Evolutionary conservation across 2,888 invertebrate genomes (phyloP).

Genomic region (Aporophyla nigra): DNA sequence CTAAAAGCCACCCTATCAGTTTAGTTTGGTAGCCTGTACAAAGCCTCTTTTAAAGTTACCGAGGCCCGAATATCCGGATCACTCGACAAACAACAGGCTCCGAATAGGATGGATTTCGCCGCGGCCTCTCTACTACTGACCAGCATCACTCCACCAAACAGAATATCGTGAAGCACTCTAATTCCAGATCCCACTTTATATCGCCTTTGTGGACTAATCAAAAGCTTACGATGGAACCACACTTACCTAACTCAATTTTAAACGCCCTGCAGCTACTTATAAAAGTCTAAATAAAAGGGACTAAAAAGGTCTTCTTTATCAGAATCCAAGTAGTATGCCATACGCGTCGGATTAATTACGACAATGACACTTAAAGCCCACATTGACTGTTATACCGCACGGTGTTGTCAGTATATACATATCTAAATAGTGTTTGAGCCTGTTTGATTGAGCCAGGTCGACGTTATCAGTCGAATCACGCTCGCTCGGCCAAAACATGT

Average conservation of each 20-base stretch:
- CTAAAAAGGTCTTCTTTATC: neutral
- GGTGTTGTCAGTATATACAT: neutral
- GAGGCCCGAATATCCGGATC: too few species aligned
- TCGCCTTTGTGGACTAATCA: neutral
- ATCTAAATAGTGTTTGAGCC: neutral
- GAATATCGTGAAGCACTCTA: neutral
- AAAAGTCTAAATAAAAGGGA: too few species aligned
- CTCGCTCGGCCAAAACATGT: conserved; percentile 13
- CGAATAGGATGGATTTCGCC: neutral
- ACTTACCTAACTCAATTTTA: neutral
- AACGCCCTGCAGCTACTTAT: neutral
- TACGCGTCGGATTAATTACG: neutral
- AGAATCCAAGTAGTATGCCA: neutral
- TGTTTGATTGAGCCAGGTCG: neutral
- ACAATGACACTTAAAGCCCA: neutral
- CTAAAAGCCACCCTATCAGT: too few species aligned
- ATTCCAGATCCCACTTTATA: neutral
- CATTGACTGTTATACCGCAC: neutral
- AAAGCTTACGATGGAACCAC: neutral
- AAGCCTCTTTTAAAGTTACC: too few species aligned
- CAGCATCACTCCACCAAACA: neutral
- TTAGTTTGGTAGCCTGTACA: too few species aligned
- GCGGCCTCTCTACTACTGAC: neutral
- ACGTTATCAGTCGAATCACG: conserved; percentile 27
- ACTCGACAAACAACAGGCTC: neutral